These are phyloP conservation scores for Bothrops jararaca DNA, from an alignment of 2,113 vertebrate species.

Conservation along the genomic window DNA sequence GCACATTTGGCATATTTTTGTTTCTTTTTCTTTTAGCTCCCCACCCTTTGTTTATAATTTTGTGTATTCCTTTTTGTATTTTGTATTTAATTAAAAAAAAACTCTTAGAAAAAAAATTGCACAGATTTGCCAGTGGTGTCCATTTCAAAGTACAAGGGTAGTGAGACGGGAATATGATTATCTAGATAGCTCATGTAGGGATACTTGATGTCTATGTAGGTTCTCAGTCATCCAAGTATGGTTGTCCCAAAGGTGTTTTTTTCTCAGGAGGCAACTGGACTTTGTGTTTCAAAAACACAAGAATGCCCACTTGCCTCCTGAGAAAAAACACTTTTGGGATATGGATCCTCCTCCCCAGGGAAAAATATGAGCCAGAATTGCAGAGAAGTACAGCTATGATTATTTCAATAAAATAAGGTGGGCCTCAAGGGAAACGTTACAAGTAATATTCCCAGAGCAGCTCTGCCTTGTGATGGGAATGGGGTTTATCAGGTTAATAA, in stretches of 20 bases:
- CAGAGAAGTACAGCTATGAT: not conserved
- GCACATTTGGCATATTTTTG: not conserved
- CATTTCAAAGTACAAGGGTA: not conserved
- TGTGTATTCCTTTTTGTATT: not conserved
- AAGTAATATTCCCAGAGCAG: not conserved
- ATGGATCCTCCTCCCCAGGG: not conserved
- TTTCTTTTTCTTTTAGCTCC: not conserved
- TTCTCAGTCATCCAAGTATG: too few species aligned
- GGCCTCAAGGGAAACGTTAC: not conserved
- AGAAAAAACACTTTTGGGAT: too few species aligned
- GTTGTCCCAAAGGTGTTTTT: too few species aligned
- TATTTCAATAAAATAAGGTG: not conserved
- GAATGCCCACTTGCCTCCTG: too few species aligned
- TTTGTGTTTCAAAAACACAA: too few species aligned
- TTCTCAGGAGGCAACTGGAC: too few species aligned
- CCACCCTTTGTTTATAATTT: not conserved
- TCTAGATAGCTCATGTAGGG: not conserved
- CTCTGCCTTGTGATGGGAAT: not conserved
- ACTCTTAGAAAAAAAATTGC: not conserved
- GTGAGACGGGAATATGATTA: not conserved
- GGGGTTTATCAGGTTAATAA: constrained; percentile 1
- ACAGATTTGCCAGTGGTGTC: accelerated
- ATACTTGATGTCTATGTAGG: not conserved
- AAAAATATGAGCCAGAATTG: not conserved
- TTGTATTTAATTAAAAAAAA: not conserved